These are phyloP conservation scores for Cordilura impudica DNA, from an alignment of 2,888 invertebrate genomes.

Conservation along the genomic window DNA sequence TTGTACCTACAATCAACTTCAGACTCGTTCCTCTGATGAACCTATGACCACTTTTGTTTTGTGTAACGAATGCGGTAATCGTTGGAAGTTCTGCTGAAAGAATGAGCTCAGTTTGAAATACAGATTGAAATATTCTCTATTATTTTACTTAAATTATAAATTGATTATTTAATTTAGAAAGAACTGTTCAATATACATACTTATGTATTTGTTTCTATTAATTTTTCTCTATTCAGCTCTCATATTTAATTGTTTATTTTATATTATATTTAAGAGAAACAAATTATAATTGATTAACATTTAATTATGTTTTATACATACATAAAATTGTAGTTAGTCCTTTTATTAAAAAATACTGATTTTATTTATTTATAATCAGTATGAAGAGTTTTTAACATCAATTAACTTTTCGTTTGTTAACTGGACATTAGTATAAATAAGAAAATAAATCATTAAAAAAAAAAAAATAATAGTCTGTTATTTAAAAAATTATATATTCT, in stretches of 20 bases:
- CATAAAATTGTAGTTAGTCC: neutral
- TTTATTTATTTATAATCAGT: neutral
- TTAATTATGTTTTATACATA: too few relatives aligned
- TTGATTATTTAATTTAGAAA: too few relatives aligned
- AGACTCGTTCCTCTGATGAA: conserved; percentile 99
- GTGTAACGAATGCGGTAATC: conserved; percentile 98
- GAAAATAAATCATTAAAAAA: conserved; percentile 1
- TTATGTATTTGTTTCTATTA: too few relatives aligned
- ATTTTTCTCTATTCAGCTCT: too few relatives aligned
- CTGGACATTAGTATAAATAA: neutral
- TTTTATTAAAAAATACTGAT: neutral
- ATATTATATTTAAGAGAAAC: too few relatives aligned
- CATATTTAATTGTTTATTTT: too few relatives aligned
- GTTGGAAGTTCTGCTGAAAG: conserved; percentile 96
- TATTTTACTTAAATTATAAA: too few relatives aligned
- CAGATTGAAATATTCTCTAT: too few relatives aligned
- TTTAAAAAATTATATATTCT: too few relatives aligned
- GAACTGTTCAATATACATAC: too few relatives aligned
- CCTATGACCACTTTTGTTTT: conserved; percentile 99
- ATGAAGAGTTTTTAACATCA: neutral
- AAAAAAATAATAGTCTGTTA: too few relatives aligned
- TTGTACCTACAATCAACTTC: conserved; percentile 98
- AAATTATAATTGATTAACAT: too few relatives aligned
- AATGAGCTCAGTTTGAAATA: neutral
- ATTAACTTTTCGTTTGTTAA: neutral